Conservation (phyloP, 2,113 vertebrate genomes). For the Martes martes region DNA sequence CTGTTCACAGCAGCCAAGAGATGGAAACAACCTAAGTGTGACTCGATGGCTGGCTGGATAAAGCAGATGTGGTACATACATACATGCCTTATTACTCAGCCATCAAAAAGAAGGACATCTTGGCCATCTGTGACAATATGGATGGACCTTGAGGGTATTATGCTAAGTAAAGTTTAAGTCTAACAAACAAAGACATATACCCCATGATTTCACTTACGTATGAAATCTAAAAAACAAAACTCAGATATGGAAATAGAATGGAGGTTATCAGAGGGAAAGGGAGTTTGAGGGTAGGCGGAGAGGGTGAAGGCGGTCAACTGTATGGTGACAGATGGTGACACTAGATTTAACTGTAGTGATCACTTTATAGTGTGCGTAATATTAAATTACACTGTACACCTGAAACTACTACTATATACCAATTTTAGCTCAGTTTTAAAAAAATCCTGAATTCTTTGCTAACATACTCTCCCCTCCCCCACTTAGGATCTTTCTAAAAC, state of each 20-base stretch:
- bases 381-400: neutral
- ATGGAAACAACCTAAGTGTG: neutral
- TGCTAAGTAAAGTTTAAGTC: neutral
- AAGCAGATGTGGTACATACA: neutral
- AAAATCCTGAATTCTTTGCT: neutral
- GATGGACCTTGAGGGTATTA: neutral
- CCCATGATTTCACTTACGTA: neutral
- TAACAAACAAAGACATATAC: neutral
- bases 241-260: neutral
- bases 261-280: neutral
- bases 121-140: neutral
- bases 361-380: neutral
- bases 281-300: neutral
- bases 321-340: neutral
- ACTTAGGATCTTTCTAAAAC: neutral
- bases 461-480: neutral
- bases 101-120: neutral
- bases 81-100: neutral
- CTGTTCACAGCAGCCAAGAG: neutral
- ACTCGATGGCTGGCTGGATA: neutral
- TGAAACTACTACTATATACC: neutral
- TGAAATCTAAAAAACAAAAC: neutral
- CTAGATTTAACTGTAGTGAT: too few species aligned
- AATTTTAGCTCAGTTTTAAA: neutral
- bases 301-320: neutral